Evolutionary conservation across 1,140 invertebrate genomes (phyloP), one percentile per base, ranked within the genome.

Genomic region (Thaumatotibia leucotreta): DNA sequence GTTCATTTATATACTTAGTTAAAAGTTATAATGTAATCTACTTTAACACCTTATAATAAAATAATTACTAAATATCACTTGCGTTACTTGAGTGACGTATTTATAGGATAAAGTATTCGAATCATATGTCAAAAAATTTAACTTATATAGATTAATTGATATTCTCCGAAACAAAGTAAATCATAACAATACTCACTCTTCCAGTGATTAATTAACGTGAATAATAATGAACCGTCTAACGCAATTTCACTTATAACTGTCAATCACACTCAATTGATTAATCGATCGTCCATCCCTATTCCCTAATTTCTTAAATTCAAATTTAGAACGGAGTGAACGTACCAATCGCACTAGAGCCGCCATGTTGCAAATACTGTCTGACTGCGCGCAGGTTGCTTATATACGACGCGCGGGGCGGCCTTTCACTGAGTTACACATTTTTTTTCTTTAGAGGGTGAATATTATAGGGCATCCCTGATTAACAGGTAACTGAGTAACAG

Each of bases 311-410:
- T 67, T 61, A 67, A 35, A 31, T 65, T 73, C 58, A 68, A 74
- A 72, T 72, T 68, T 70, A 68, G 66, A 78, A 72, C 64, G 73
- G 24, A 64, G 73, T 66, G 61, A 79, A 90, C 88, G 75, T 88
- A 90, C 88, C 88, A 90, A 86, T 84, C 79, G 76, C 72, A 74
- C 78, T 72, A 84, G 69, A 77, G 80, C 75, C 74, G 86, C 77
- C 86, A 88, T 90, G 77, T 86, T 72, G 82, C 76, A 68, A 76
- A 83, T 74, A 86, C 80, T 82, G 83, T 86, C 85, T 70, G 71
- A 76, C 82, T 78, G 66, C 32, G 77, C 68, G 87, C 76, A 62
- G 17, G 58, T 62, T 61, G 66, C 82, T 89, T 89, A 75, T 89
- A 89, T 89, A 89, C 72, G 68, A 29, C 23, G 17, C 50, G 72